phyloP scores from a whole-genome alignment of 2,888 invertebrate genomes.

The Dryadula phaetusa region DNA sequence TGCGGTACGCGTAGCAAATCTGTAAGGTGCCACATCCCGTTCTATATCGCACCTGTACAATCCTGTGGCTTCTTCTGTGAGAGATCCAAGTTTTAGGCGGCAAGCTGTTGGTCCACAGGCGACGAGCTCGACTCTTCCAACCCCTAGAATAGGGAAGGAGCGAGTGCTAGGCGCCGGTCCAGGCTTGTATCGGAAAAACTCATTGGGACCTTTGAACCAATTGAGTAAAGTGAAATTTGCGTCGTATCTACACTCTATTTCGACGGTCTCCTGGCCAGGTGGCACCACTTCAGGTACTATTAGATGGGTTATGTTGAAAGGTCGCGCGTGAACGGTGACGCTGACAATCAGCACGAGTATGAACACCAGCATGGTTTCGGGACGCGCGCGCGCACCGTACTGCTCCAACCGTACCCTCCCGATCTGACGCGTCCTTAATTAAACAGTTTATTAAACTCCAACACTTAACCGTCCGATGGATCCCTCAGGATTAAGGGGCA shows the following conservation, averaged over 20 bases:
- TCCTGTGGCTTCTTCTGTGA: conserved; percentile 73
- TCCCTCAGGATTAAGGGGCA: conserved; percentile 60
- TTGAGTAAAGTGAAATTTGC: conserved; percentile 77
- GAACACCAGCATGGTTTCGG: conserved; percentile 67
- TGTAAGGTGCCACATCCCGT: conserved; percentile 68
- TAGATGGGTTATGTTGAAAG: conserved; percentile 72
- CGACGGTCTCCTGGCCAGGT: conserved; percentile 64
- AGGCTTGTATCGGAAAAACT: conserved; percentile 76
- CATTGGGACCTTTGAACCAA: conserved; percentile 74
- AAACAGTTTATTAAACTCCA: conserved; percentile 81
- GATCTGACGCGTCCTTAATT: conserved; percentile 75
- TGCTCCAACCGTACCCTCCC: conserved; percentile 57
- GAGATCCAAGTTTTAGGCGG: conserved; percentile 62
- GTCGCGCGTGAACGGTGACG: conserved; percentile 51
- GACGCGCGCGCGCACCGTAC: conserved; percentile 69
- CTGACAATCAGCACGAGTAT: conserved; percentile 54
- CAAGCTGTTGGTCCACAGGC: conserved; percentile 71
- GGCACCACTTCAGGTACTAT: conserved; percentile 64
- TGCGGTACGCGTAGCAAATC: conserved; percentile 64
- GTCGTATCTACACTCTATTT: conserved; percentile 73
- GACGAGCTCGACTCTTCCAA: conserved; percentile 67
- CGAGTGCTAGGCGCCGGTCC: conserved; percentile 68
- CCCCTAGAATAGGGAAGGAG: conserved; percentile 68
- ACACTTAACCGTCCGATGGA: conserved; percentile 74
- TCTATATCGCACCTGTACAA: conserved; percentile 76